Conservation (phyloP, 2,797 vertebrate genomes). For the Crax fasciolata region DNA sequence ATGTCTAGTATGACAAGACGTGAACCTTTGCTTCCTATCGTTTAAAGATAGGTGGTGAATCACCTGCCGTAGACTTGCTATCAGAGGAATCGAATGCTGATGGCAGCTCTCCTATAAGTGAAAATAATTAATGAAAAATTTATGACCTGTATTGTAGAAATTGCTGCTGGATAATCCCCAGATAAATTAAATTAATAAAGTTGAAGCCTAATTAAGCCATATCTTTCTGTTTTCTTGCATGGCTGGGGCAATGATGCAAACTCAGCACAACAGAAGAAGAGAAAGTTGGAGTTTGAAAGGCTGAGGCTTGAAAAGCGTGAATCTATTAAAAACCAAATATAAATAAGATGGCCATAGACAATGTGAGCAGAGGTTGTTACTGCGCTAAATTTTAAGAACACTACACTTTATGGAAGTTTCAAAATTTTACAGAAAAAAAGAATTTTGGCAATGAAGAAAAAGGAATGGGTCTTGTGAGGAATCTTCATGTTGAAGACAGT, state of each 20-base stretch:
- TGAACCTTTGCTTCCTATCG: background rate
- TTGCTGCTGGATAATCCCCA: slow-evolving; percentile 62
- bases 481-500: background rate
- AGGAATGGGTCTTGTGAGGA: background rate
- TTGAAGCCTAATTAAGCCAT: slow-evolving; percentile 60
- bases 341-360: background rate
- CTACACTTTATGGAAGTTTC: background rate
- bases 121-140: slow-evolving; percentile 73
- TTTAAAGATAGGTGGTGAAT: background rate
- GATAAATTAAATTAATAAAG: slow-evolving; percentile 75
- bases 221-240: slow-evolving; percentile 72
- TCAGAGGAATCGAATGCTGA: background rate
- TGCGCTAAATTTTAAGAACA: background rate
- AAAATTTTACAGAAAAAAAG: background rate
- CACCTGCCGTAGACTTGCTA: background rate
- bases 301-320: background rate
- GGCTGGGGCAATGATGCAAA: slow-evolving; percentile 36
- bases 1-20: background rate
- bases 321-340: background rate
- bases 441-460: background rate
- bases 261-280: slow-evolving; percentile 55
- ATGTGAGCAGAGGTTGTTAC: background rate
- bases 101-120: background rate
- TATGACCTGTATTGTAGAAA: slow-evolving; percentile 58
- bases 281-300: background rate